These are phyloP conservation scores for Dromococcyx pavoninus DNA, from an alignment of 2,797 vertebrate species.

Conservation along the genomic window DNA sequence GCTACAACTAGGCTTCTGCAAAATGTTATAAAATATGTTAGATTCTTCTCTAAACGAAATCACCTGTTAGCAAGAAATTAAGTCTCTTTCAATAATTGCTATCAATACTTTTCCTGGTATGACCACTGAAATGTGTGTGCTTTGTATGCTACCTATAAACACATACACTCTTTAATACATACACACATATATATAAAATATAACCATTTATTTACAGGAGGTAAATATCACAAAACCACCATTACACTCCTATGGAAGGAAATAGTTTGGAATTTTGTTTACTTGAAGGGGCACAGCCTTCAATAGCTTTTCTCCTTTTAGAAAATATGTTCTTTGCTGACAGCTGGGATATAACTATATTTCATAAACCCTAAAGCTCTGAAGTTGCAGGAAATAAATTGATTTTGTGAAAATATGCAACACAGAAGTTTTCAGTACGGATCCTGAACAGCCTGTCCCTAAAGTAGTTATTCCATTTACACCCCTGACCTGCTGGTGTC, in stretches of 20 bases:
- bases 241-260: background rate
- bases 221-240: background rate
- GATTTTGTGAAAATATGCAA: slow-evolving; percentile 76
- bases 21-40: background rate
- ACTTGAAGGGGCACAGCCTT: slow-evolving; percentile 30
- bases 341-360: slow-evolving; percentile 74
- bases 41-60: background rate
- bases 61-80: background rate
- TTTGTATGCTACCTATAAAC: background rate
- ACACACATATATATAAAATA: background rate
- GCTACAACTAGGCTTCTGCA: background rate
- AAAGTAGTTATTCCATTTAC: slow-evolving; percentile 80
- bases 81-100: background rate
- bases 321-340: slow-evolving; percentile 70
- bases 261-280: background rate
- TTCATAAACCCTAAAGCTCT: slow-evolving; percentile 72
- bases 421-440: slow-evolving; percentile 66
- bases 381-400: slow-evolving; percentile 74
- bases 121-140: background rate
- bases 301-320: slow-evolving; percentile 50
- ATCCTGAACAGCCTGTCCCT: slow-evolving; percentile 70
- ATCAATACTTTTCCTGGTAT: background rate
- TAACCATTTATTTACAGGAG: background rate
- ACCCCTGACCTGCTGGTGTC: slow-evolving; percentile 71
- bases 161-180: background rate